Evolutionary conservation across 2,797 vertebrate genomes (phyloP).

Genomic region (Sebastes matsubarae): DNA sequence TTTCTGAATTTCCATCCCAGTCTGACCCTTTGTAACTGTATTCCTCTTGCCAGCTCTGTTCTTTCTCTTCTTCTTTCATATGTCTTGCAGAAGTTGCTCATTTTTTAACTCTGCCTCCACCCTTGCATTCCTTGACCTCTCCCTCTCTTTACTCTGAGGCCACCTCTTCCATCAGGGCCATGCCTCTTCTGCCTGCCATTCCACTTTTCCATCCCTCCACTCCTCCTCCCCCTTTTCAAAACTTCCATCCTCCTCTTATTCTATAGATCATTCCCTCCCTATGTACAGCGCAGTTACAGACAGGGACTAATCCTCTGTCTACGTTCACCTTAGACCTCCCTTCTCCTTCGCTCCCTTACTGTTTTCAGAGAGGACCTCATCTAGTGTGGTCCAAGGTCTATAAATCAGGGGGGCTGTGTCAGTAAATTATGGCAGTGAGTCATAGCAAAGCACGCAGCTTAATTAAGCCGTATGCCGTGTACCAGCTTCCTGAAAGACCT

Average conservation of each 20-base stretch:
- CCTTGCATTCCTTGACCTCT: conserved; percentile 65
- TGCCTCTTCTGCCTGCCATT: conserved; percentile 52
- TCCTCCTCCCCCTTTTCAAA: conserved; percentile 23
- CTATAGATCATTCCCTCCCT: conserved; percentile 66
- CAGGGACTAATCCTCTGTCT: conserved; percentile 53
- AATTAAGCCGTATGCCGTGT: conserved; percentile 31
- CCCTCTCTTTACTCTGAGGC: conserved; percentile 47
- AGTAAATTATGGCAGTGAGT: conserved; percentile 54
- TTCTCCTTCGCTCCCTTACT: conserved; percentile 12
- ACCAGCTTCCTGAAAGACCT: conserved; percentile 37
- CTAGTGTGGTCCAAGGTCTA: conserved; percentile 55
- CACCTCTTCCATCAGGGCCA: conserved; percentile 55
- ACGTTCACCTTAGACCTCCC: conserved; percentile 47
- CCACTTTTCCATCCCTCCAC: conserved; percentile 39
- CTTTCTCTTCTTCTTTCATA: conserved; percentile 39
- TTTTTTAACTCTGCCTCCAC: conserved; percentile 44
- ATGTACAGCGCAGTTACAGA: conserved; percentile 38
- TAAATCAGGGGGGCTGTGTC: conserved; percentile 54
- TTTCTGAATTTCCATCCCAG: conserved; percentile 13
- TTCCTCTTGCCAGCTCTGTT: conserved; percentile 29
- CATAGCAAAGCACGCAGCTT: conserved; percentile 48
- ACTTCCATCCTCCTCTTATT: conserved; percentile 53
- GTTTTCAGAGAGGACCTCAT: conserved; percentile 44
- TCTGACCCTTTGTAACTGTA: background rate
- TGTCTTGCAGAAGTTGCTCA: conserved; percentile 25